Evolutionary conservation across 1,140 invertebrate genomes (phyloP).

Genomic region (Zaprionus ghesquierei): DNA sequence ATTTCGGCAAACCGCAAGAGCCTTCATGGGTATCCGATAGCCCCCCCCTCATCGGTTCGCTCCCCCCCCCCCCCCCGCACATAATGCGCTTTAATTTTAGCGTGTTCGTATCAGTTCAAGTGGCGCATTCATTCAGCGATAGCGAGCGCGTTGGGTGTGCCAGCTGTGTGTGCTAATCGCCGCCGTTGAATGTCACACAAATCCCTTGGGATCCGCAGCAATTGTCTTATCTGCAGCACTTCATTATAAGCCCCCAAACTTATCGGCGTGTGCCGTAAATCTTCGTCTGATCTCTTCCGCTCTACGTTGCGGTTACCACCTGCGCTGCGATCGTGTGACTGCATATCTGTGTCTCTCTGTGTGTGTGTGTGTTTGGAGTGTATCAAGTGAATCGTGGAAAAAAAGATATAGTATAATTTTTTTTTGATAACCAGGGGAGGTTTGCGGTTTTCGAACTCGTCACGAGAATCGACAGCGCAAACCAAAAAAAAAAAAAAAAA

Average conservation of each 20-base stretch:
- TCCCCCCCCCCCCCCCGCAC: not conserved
- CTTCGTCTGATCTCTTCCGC: not conserved
- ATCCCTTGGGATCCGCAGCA: too few species aligned
- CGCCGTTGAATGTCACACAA: too few species aligned
- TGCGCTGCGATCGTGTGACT: not conserved
- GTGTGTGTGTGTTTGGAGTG: too few species aligned
- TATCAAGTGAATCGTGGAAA: not conserved
- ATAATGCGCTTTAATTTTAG: not conserved
- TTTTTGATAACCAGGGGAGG: too few species aligned
- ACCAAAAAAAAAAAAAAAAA: too few species aligned
- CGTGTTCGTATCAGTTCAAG: not conserved
- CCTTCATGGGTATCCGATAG: not conserved
- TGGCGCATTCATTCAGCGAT: not conserved
- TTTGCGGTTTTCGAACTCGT: not conserved
- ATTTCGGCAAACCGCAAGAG: not conserved
- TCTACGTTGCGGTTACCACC: not conserved
- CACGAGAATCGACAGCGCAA: constrained; percentile 8
- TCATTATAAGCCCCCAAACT: not conserved
- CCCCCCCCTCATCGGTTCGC: not conserved
- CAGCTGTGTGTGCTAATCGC: not conserved
- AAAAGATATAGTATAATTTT: not conserved
- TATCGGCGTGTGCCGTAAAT: not conserved
- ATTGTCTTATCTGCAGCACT: not conserved
- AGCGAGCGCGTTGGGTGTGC: not conserved
- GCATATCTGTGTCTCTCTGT: too few species aligned